phyloP scores from a whole-genome alignment of 2,797 vertebrate species.

The Darevskia mixta region DNA sequence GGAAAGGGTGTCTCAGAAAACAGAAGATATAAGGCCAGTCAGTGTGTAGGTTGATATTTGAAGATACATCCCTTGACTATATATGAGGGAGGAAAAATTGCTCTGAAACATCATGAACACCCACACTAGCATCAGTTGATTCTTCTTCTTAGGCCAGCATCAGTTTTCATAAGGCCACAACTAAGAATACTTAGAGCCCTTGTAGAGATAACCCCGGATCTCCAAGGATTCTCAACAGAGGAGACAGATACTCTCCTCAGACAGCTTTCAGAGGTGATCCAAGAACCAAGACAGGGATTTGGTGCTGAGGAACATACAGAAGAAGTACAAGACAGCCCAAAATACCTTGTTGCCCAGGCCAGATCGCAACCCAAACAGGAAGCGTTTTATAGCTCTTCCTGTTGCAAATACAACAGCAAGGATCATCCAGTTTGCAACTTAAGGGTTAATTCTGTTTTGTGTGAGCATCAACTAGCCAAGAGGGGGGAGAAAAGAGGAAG shows the following conservation, averaged over 20 bases:
- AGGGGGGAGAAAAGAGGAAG: neutral
- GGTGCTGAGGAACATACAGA: neutral
- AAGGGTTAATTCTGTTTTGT: too few relatives aligned
- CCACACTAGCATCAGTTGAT: neutral
- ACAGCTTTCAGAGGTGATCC: neutral
- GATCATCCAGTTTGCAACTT: too few relatives aligned
- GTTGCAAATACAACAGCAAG: too few relatives aligned
- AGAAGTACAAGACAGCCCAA: neutral
- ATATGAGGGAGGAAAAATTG: neutral
- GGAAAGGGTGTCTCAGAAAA: neutral
- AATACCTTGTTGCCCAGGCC: neutral
- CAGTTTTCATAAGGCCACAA: neutral
- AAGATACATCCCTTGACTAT: neutral
- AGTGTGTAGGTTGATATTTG: neutral
- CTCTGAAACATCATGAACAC: neutral
- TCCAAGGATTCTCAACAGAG: neutral
- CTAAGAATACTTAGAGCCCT: too few relatives aligned
- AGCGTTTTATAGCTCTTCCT: neutral
- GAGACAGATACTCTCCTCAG: neutral
- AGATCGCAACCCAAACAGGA: neutral
- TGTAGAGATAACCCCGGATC: neutral
- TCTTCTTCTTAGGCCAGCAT: neutral
- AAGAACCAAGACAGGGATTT: neutral
- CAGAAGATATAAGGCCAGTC: neutral
- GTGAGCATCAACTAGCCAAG: too few relatives aligned